Evolutionary conservation across 92 coral and sea anemone species (phyloP).

Genomic region (Zoanthus gigantus): DNA sequence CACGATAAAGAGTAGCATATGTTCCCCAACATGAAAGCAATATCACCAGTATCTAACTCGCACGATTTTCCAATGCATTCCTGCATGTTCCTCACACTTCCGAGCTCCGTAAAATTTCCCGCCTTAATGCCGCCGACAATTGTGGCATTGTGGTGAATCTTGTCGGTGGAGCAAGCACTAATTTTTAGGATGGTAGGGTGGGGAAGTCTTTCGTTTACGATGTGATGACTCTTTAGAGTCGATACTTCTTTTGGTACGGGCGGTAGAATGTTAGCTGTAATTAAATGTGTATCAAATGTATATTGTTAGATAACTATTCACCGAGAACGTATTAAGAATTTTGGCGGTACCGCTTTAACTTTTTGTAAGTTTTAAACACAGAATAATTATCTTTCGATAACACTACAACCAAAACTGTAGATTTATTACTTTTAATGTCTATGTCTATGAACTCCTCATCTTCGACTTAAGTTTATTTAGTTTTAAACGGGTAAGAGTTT

Average conservation of each 20-base stretch:
- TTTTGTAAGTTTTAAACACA: too few species aligned
- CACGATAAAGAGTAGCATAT: conserved; percentile 90
- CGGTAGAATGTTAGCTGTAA: conserved; percentile 81
- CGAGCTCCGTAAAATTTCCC: conserved; percentile 93
- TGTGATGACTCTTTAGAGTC: conserved; percentile 80
- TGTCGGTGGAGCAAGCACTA: conserved; percentile 93
- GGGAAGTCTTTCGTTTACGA: conserved; percentile 89
- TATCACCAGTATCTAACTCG: conserved; percentile 90
- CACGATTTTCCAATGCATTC: conserved; percentile 98
- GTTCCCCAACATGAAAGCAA: conserved; percentile 91
- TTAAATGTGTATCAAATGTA: neutral
- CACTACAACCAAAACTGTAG: too few species aligned
- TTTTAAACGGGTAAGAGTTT: too few species aligned
- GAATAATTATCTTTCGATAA: too few species aligned
- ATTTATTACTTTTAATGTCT: too few species aligned
- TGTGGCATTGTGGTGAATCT: conserved; percentile 90
- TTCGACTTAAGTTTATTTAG: too few species aligned
- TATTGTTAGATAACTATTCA: too few species aligned
- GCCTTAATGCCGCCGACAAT: conserved; percentile 96
- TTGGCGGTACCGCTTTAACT: too few species aligned
- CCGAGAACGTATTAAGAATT: too few species aligned
- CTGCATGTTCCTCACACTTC: conserved; percentile 93
- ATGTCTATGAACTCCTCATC: too few species aligned
- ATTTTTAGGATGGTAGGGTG: conserved; percentile 91
- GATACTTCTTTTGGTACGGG: conserved; percentile 59